Evolutionary conservation across 2,888 invertebrate genomes (phyloP), one percentile per base, ranked within the genome.

Genomic region (Leptarthrus brevirostris): DNA sequence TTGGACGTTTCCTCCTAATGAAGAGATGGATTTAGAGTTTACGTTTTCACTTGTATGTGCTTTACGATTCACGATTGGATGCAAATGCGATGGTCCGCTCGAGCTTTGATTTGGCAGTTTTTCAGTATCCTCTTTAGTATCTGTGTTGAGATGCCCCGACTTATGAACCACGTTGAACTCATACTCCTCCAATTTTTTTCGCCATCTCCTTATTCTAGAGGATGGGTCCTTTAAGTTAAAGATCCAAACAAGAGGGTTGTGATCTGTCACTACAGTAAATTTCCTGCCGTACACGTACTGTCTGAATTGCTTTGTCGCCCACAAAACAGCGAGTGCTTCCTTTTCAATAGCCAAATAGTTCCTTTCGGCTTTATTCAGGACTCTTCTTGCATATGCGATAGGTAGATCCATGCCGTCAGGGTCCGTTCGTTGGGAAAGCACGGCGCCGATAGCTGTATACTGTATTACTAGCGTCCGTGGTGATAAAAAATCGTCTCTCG

Each of bases 261-360:
- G 80, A 66, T 81, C 81, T 0, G 79, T 81, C 2, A 79, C 74
- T 2, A 81, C 74, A 22, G 70, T 77, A 66, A 80, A 80, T 24
- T 75, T 75, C 54, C 74, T 69, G 1, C 80, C 80, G 66, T 77
- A 79, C 10, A 81, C 12, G 71, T 81, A 81, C 1, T 78, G 79
- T 44, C 78, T 30, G 64, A 79, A 80, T 66, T 80, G 75, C 56
- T 77, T 76, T 0, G 77, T 74, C 2, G 75, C 77, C 72, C 74
- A 77, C 1, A 79, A 69, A 2, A 79, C 77, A 0, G 80, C 79
- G 10, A 79, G 24, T 1, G 78, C 54, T 76, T 81, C 80, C 47
- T 77, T 78, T 66, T 80, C 79, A 2, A 77, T 79, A 0, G 79
- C 78, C 0, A 76, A 74, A 69, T 81, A 81, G 22, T 78, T 79